Evolutionary conservation across 2,113 vertebrate species (phyloP).

Genomic region (Phycodurus eques): DNA sequence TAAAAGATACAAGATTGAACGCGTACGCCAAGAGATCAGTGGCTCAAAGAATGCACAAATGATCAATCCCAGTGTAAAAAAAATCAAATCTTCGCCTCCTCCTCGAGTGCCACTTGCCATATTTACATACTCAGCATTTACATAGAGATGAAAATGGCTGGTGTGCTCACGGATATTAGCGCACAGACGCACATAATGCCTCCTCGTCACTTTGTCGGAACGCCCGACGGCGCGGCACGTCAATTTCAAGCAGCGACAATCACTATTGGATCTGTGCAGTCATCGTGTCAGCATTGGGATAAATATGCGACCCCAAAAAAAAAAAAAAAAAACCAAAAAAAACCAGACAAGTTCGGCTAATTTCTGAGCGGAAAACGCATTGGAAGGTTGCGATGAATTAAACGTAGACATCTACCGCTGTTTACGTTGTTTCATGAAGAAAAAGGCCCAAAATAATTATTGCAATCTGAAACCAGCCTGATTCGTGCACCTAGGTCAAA

Average conservation of each 20-base stretch:
- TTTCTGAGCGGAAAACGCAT: not conserved
- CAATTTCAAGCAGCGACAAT: not conserved
- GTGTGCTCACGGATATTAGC: conserved; percentile 50
- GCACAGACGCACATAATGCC: conserved; percentile 58
- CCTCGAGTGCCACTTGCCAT: conserved; percentile 34
- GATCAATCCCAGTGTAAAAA: conserved; percentile 49
- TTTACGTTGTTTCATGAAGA: too few species aligned
- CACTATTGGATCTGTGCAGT: conserved; percentile 8
- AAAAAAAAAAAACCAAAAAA: not conserved
- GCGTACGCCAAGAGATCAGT: conserved; percentile 34
- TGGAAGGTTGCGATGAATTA: not conserved
- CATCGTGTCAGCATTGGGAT: conserved; percentile 28
- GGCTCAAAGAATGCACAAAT: conserved; percentile 55
- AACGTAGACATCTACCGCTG: too few species aligned
- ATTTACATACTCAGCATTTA: conserved; percentile 70
- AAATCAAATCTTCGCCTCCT: conserved; percentile 29
- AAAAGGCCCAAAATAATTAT: too few species aligned
- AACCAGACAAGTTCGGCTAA: conserved; percentile 4
- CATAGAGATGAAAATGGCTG: conserved; percentile 67
- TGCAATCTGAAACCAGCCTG: too few species aligned
- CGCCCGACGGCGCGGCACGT: conserved; percentile 14
- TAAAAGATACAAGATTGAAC: conserved; percentile 53
- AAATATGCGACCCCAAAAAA: conserved; percentile 6
- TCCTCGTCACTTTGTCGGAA: conserved; percentile 63
- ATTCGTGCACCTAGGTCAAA: not conserved